These are phyloP conservation scores for Euclidia mi DNA, from an alignment of 2,888 invertebrate species.

Conservation along the genomic window DNA sequence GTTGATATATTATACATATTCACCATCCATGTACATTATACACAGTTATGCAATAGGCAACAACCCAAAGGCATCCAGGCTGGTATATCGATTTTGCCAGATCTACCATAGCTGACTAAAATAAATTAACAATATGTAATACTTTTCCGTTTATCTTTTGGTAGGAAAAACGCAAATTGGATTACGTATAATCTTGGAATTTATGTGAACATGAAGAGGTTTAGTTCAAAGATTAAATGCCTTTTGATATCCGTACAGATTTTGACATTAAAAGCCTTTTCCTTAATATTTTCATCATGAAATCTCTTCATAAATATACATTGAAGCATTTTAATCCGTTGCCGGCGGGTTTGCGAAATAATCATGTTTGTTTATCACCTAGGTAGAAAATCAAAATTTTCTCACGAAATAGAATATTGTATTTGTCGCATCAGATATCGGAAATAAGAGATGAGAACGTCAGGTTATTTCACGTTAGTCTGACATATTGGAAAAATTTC, in stretches of 20 bases:
- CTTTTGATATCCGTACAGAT: not conserved
- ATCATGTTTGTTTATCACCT: constrained; percentile 51
- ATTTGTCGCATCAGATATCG: constrained; percentile 33
- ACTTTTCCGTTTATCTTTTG: too few species aligned
- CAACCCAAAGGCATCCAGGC: too few species aligned
- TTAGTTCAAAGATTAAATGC: not conserved
- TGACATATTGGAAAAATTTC: constrained; percentile 55
- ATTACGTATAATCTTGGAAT: constrained; percentile 30
- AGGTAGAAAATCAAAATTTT: constrained; percentile 31
- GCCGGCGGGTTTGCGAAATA: constrained; percentile 39
- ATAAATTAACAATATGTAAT: too few species aligned
- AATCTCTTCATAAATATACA: constrained; percentile 37
- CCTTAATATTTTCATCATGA: constrained; percentile 44
- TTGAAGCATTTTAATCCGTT: constrained; percentile 50
- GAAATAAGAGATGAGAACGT: constrained; percentile 48
- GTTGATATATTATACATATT: too few species aligned
- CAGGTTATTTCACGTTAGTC: constrained; percentile 40
- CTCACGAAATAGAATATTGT: constrained; percentile 43
- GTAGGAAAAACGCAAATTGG: not conserved
- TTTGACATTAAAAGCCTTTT: constrained; percentile 21
- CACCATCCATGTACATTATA: too few species aligned
- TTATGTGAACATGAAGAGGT: constrained; percentile 2
- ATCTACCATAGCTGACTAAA: too few species aligned
- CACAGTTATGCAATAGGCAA: too few species aligned
- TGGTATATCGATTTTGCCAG: too few species aligned